Evolutionary conservation across 2,888 invertebrate species (phyloP), one percentile per base, ranked within the genome.

Genomic region (Cerceris ruficornis): DNA sequence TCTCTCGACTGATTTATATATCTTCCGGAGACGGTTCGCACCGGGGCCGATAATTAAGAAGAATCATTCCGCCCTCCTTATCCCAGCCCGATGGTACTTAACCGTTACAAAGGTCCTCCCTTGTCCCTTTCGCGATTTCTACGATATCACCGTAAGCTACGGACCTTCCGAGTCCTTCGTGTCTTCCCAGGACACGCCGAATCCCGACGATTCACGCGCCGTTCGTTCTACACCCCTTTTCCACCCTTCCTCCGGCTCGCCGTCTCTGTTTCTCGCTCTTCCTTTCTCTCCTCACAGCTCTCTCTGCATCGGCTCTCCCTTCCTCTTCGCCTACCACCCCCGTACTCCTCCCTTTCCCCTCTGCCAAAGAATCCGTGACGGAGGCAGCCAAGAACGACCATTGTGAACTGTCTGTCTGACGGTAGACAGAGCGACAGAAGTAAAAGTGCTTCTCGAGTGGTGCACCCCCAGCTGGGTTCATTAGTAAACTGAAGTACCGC

Each of bases 371-470:
- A 79, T 79, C 68, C 64, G 74, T 67, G 73, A 74, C 71, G 67
- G 49, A 61, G 46, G 28, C 68, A 46, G 58, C 67, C 54, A 65
- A 75, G 77, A 82, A 65, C 75, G 64, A 58, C 69, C 80, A 82
- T 82, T 84, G 82, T 82, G 77, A 84, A 75, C 77, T 80, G 80
- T 72, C 82, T 74, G 82, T 75, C 81, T 69, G 69, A 57, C 77
- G 82, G 83, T 76, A 87, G 86, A 87, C 86, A 85, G 86, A 88
- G 84, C 86, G 87, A 86, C 88, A 87, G 87, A 88, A 89, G 88
- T 89, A 90, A 90, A 91, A 91, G 90, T 90, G 89, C 91, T 89
- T 80, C 87, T 90, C 82, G 84, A 89, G 88, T 87, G 84, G 83
- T 79, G 83, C 84, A 84, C 86, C 85, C 86, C 84, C 85, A 85